Evolutionary conservation across 1,140 invertebrate species (phyloP), one percentile per base, ranked within the genome.

Genomic region (Pseudomyrmex dendroicus): DNA sequence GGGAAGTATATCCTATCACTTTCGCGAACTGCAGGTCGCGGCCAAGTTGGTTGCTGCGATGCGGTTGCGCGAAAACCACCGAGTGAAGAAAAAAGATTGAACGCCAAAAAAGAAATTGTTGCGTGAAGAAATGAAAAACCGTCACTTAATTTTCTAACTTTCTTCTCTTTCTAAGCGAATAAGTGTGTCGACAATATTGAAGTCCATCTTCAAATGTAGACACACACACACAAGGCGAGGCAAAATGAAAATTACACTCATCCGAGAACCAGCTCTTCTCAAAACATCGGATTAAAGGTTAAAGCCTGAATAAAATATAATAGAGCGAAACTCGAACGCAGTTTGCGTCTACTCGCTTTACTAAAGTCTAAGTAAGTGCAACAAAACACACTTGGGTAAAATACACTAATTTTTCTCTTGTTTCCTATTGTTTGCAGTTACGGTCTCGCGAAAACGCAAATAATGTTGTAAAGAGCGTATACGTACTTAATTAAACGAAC

Each of bases 11-110:
- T 52, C 50, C 50, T 57, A 56, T 67, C 74, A 56, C 74, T 68
- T 57, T 77, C 62, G 22, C 73, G 10, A 50, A 22, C 70, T 74
- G 22, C n/a, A 57, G 57, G 57, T 67, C 22, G 46, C 64, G 4
- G 35, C 5, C 25, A 25, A 2, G 25, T 35, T 35, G 35, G 35
- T 35, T 35, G 35, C 5, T 35, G 35, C 35, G 35, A 35, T 35
- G 35, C 35, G 35, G 35, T 35, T 35, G 35, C 35, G 35, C 35
- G 35, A 35, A 35, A 35, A 35, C 35, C 35, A 35, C 35, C 5
- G 35, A 35, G 35, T 35, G 35, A 35, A 35, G 35, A 35, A 35
- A 74, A 57, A n/a, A 59, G 22, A 63, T 64, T 52, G 46, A 17
- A 50, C 44, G 22, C 35, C 0, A 13, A 62, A 44, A 44, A 44